Conservation (phyloP, 2,113 vertebrate species). For the Petromus typicus region DNA sequence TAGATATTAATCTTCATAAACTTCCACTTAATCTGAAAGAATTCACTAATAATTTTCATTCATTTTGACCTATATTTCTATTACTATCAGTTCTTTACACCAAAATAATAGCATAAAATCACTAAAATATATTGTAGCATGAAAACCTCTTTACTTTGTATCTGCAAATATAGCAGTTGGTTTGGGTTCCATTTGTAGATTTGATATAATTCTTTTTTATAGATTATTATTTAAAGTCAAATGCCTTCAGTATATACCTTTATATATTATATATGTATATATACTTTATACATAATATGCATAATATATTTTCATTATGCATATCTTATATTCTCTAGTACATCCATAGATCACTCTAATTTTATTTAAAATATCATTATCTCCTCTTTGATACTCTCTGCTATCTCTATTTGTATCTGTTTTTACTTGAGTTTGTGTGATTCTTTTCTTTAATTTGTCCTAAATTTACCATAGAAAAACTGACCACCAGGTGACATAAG, state of each 20-base stretch:
- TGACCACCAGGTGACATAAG: neutral
- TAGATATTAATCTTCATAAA: neutral
- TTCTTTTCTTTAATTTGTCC: neutral
- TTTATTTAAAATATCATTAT: neutral
- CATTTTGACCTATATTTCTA: neutral
- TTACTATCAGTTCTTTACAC: neutral
- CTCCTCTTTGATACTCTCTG: neutral
- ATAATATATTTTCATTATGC: neutral
- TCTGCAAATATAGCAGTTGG: neutral
- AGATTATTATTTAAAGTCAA: conserved; percentile 29
- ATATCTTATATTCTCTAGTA: neutral
- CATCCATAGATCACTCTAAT: neutral
- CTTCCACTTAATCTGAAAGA: neutral
- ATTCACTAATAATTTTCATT: neutral
- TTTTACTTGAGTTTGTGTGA: neutral
- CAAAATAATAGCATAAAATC: neutral
- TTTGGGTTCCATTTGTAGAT: conserved; percentile 32
- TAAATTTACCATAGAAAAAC: neutral
- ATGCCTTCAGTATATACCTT: neutral
- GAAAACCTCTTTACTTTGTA: neutral
- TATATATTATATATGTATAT: neutral
- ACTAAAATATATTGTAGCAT: neutral
- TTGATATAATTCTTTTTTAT: neutral
- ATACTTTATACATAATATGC: neutral
- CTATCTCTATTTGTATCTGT: neutral